Base-by-base conservation (phyloP, 2,797 vertebrate genomes). In the Sciaenops ocellatus region DNA sequence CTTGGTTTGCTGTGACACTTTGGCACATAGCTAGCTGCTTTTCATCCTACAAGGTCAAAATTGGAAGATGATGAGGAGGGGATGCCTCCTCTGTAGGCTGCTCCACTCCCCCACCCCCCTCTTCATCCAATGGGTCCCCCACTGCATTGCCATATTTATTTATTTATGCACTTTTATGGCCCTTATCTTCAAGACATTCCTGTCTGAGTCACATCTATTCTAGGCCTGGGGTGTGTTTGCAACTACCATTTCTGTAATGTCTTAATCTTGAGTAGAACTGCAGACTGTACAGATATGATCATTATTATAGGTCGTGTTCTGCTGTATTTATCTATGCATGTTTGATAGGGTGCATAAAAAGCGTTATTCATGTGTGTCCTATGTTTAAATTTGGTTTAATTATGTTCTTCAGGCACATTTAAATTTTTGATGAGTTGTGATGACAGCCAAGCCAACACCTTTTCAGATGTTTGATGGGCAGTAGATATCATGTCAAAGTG, bases 11-110 rank as follows among this genome's bases (percentile, higher is more conserved):
- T 78, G 30, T 66, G 38, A 54, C 28, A 79, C 82, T 73, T 73
- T 11, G 20, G 7, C n/a, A 70, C 38, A 57, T 68, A 48, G 20
- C 20, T 4, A 22, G 50, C 47, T 70, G 28, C 48, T 52, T 68
- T 28, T 61, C 76, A 66, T 85, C 42, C 60, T 55, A 34, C 91
- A 94, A 93, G 89, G 92, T 93, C 90, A 93, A 65, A 69, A 76
- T 63, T 81, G 62, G 46, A 69, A 51, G 50, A 75, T 73, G 82
- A 85, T 72, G 80, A 85, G 50, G 79, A 78, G 46, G 70, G 70
- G 87, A 79, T 80, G 80, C 76, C 72, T 61, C 65, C 71, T 47
- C 75, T 67, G 38, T 24, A 18, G 69, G 52, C 71, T 60, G 56
- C 71, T 56, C 44, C 30, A 18, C 66, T 22, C 79, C 75, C 75